These are phyloP conservation scores for Propithecus deckenii DNA, from an alignment of 2,797 vertebrate species.

Conservation along the genomic window DNA sequence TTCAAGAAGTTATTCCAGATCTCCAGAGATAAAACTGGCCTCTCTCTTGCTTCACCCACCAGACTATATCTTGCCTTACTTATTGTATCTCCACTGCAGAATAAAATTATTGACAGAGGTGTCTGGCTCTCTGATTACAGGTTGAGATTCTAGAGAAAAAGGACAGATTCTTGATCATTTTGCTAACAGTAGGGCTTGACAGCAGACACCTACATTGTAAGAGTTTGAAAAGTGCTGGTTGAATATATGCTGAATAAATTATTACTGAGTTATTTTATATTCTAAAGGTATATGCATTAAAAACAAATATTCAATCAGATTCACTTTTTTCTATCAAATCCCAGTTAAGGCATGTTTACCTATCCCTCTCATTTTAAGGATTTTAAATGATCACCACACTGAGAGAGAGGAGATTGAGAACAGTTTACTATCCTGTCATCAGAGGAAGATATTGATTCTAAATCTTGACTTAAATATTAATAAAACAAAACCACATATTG, in stretches of 20 bases:
- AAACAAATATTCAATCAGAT: neutral
- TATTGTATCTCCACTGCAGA: rapidly evolving
- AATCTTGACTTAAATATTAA: neutral
- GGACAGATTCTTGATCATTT: no score
- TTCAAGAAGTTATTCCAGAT: neutral
- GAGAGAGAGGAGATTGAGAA: no score
- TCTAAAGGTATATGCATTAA: neutral
- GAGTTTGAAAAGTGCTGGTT: neutral
- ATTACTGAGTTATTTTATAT: neutral
- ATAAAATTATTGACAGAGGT: rapidly evolving
- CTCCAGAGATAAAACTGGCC: neutral
- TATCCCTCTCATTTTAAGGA: neutral
- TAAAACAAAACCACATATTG: neutral
- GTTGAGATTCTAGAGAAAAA: neutral
- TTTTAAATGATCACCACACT: no score
- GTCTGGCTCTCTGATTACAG: no score
- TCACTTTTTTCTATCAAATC: neutral
- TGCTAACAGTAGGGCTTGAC: neutral
- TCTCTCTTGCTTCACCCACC: neutral
- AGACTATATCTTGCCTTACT: no score
- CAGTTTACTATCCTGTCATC: no score
- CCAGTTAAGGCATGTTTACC: neutral
- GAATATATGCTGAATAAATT: neutral
- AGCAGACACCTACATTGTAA: neutral
- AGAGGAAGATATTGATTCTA: neutral